phyloP scores from a whole-genome alignment of 2,113 vertebrate species.

The Microcebus murinus region DNA sequence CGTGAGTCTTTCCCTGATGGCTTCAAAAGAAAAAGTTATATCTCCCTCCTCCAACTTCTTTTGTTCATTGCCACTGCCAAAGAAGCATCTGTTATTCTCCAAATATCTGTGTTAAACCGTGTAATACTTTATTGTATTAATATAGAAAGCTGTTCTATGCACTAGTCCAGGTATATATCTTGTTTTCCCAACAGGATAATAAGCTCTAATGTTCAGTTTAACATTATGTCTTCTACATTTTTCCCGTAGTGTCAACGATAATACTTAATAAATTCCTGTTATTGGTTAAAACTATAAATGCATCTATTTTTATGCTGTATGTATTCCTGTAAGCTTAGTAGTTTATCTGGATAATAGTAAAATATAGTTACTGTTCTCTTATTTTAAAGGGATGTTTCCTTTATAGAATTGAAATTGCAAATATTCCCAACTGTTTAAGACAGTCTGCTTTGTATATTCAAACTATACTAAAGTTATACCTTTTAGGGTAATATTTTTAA shows the following conservation, averaged over 20 bases:
- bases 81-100: background rate
- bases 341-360: background rate
- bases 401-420: constrained; percentile 32
- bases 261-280: background rate
- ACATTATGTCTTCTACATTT: constrained; percentile 51
- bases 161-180: background rate
- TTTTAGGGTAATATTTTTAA: constrained; percentile 75
- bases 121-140: background rate
- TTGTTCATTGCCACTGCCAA: background rate
- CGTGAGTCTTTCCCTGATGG: background rate
- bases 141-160: background rate
- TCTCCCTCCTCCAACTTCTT: background rate
- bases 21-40: background rate
- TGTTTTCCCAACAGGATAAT: constrained; percentile 1
- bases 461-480: constrained; percentile 50
- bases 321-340: background rate
- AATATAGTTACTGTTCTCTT: constrained; percentile 1
- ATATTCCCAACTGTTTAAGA: constrained; percentile 36
- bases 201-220: constrained; percentile 1
- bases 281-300: constrained; percentile 4
- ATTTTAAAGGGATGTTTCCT: constrained; percentile 12
- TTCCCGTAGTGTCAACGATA: constrained; percentile 1
- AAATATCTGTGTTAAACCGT: background rate
- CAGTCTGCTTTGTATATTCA: constrained; percentile 32
- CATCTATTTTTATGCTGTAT: background rate